Evolutionary conservation across 2,888 invertebrate genomes (phyloP).

Genomic region (Callosobruchus maculatus): DNA sequence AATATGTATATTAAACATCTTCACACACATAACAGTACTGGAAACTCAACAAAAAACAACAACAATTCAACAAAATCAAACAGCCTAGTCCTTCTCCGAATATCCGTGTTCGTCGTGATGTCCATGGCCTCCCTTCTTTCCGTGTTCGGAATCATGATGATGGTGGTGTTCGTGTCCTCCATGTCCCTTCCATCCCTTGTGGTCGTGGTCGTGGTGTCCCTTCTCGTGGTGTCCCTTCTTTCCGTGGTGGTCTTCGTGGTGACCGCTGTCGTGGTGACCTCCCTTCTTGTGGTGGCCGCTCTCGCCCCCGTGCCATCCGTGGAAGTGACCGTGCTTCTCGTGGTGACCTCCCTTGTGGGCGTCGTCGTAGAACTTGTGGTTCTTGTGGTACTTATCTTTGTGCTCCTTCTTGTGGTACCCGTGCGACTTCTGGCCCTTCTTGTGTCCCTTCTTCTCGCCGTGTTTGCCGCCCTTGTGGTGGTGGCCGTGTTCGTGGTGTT

Average conservation of each 20-base stretch:
- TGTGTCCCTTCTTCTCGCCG: constrained; percentile 79
- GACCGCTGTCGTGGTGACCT: constrained; percentile 72
- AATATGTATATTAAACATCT: not conserved
- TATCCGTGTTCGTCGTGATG: constrained; percentile 73
- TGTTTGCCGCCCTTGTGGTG: constrained; percentile 77
- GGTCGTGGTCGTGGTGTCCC: constrained; percentile 79
- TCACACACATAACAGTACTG: not conserved
- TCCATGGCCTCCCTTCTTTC: constrained; percentile 75
- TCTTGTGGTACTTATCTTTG: constrained; percentile 84
- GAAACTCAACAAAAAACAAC: not conserved
- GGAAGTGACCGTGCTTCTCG: constrained; percentile 75
- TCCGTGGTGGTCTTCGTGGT: constrained; percentile 76
- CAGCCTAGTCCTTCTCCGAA: constrained; percentile 16
- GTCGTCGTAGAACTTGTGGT: constrained; percentile 86
- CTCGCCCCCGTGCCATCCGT: constrained; percentile 73
- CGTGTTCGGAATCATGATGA: constrained; percentile 72
- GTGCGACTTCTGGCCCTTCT: constrained; percentile 78
- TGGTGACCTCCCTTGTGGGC: constrained; percentile 82
- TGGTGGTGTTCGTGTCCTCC: constrained; percentile 75
- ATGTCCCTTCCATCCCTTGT: constrained; percentile 78
- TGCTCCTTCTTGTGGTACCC: constrained; percentile 83
- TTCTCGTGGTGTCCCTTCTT: constrained; percentile 81
- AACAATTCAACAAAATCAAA: not conserved
- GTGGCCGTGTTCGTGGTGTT: constrained; percentile 73
- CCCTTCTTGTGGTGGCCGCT: constrained; percentile 80